These are phyloP conservation scores for Syngnathus typhle DNA, from an alignment of 2,113 vertebrate species.

Conservation along the genomic window DNA sequence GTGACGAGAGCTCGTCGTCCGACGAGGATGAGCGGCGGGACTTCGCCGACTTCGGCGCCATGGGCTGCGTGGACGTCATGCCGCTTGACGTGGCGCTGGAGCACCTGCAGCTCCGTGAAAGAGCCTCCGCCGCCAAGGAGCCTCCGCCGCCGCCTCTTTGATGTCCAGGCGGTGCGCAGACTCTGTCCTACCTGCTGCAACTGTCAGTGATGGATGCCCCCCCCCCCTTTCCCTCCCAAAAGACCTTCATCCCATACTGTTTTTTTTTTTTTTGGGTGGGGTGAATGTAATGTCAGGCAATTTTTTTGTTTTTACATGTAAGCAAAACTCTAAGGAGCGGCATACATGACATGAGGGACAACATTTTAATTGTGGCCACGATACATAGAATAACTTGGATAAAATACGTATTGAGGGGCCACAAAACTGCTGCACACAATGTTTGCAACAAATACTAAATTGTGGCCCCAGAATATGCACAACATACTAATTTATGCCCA, in stretches of 20 bases:
- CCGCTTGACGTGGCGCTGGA: slow-evolving; percentile 99
- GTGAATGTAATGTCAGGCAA: slow-evolving; percentile 99
- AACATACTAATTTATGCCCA: neutral
- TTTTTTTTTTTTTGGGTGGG: slow-evolving; percentile 69
- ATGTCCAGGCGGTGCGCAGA: slow-evolving; percentile 91
- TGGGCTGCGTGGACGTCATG: slow-evolving; percentile 99
- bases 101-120: slow-evolving; percentile 95
- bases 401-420: neutral
- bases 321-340: slow-evolving; percentile 73
- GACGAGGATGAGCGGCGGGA: slow-evolving; percentile 96
- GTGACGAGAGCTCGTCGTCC: slow-evolving; percentile 94
- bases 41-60: slow-evolving; percentile 96
- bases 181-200: slow-evolving; percentile 99
- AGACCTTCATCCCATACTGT: slow-evolving; percentile 54
- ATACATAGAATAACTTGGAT: neutral
- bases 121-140: slow-evolving; percentile 90
- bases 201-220: slow-evolving; percentile 91
- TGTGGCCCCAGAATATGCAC: neutral
- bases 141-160: slow-evolving; percentile 99
- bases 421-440: neutral
- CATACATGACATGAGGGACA: neutral
- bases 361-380: neutral
- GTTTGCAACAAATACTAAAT: neutral
- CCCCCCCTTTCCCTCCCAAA: neutral
- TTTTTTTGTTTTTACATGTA: slow-evolving; percentile 98